These are phyloP conservation scores for Thymelicus sylvestris DNA, from an alignment of 2,888 invertebrate species.

Conservation along the genomic window DNA sequence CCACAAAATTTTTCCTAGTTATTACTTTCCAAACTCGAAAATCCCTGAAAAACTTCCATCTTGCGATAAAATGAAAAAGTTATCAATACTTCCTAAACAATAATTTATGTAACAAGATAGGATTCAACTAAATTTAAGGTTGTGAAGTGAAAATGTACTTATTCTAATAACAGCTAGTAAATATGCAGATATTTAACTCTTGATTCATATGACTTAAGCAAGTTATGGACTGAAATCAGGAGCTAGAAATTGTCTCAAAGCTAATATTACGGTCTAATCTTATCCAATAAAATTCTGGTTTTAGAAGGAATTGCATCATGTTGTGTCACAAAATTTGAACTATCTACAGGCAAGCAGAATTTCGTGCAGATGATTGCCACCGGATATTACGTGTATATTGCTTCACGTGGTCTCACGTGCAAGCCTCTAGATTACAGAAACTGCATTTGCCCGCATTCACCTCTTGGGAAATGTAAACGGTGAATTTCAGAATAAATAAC, in stretches of 20 bases:
- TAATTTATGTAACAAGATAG: neutral
- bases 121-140: too few species aligned
- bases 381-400: conserved; percentile 11
- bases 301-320: too few species aligned
- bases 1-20: neutral
- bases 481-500: neutral
- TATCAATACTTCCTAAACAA: neutral
- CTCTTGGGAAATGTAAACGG: neutral
- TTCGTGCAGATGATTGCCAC: conserved; percentile 11
- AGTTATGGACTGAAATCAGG: too few species aligned
- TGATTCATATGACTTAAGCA: too few species aligned
- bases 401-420: neutral
- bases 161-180: too few species aligned
- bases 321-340: neutral
- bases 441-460: neutral
- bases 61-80: neutral
- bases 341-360: conserved; percentile 4
- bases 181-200: too few species aligned
- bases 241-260: too few species aligned
- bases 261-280: too few species aligned
- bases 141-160: too few species aligned
- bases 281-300: too few species aligned
- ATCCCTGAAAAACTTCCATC: neutral
- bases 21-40: neutral
- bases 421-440: neutral